Conservation (phyloP, 1,140 invertebrate genomes). For the Archivesica marissinica region DNA sequence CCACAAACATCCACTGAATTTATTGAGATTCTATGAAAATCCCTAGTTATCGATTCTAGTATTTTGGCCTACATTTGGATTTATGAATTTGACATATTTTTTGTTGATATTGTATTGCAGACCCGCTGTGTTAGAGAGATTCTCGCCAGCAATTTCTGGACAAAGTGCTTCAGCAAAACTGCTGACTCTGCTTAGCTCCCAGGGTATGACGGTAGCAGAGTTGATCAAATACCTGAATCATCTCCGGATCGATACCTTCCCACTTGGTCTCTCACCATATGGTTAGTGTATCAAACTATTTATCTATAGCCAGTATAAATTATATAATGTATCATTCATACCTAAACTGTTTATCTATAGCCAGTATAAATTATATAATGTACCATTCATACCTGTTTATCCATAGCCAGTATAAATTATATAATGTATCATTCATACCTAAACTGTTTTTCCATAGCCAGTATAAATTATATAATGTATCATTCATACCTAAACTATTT, state of each 20-base stretch:
- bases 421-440: not conserved
- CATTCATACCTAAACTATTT: no score
- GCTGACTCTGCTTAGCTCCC: conserved; percentile 49
- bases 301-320: not conserved
- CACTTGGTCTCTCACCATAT: not conserved
- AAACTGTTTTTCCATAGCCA: not conserved
- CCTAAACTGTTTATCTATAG: no score
- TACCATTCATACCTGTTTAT: no score
- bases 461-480: not conserved
- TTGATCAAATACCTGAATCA: conserved; percentile 58
- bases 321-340: no score
- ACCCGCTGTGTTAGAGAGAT: conserved; percentile 7
- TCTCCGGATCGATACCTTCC: conserved; percentile 46
- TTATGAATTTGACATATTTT: not conserved
- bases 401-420: no score
- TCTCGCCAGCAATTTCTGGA: conserved; percentile 11
- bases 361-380: no score
- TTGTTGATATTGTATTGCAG: not conserved
- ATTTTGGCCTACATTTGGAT: not conserved
- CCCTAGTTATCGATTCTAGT: not conserved
- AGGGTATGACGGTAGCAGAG: conserved; percentile 52
- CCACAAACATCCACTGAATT: not conserved
- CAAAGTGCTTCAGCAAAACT: conserved; percentile 61
- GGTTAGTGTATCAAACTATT: not conserved
- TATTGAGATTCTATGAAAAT: not conserved